Evolutionary conservation across 2,888 invertebrate species (phyloP).

Genomic region (Myopa tessellatipennis): DNA sequence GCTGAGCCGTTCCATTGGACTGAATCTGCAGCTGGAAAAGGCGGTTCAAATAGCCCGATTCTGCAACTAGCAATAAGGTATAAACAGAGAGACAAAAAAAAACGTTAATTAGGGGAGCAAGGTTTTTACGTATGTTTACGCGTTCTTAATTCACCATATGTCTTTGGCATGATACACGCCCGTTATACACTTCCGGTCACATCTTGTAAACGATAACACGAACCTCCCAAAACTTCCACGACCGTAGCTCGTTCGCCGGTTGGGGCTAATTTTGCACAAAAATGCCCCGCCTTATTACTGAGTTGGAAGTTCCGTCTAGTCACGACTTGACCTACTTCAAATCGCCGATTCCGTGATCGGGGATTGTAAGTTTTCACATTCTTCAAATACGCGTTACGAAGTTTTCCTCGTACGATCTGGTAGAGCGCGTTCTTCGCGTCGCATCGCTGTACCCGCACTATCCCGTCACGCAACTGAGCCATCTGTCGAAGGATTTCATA

Average conservation of each 20-base stretch:
- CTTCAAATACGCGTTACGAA: background rate
- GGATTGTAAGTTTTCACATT: background rate
- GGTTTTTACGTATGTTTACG: too few species aligned
- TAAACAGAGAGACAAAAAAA: too few species aligned
- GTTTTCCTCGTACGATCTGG: background rate
- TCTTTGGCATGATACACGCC: background rate
- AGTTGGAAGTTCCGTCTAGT: background rate
- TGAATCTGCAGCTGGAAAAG: background rate
- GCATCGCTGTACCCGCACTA: background rate
- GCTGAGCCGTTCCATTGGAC: background rate
- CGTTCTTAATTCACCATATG: too few species aligned
- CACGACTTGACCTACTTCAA: conserved; percentile 2
- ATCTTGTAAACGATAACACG: background rate
- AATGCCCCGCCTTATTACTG: background rate
- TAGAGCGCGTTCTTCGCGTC: background rate
- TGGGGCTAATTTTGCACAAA: background rate
- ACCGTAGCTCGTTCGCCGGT: background rate
- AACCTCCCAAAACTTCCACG: background rate
- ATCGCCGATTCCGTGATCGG: background rate
- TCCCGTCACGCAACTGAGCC: background rate
- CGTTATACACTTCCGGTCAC: background rate
- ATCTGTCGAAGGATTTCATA: background rate
- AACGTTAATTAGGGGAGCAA: too few species aligned
- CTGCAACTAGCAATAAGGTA: background rate
- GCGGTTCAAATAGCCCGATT: background rate